Evolutionary conservation across 2,797 vertebrate species (phyloP), one percentile per base, ranked within the genome.

Genomic region (Artibeus lituratus): DNA sequence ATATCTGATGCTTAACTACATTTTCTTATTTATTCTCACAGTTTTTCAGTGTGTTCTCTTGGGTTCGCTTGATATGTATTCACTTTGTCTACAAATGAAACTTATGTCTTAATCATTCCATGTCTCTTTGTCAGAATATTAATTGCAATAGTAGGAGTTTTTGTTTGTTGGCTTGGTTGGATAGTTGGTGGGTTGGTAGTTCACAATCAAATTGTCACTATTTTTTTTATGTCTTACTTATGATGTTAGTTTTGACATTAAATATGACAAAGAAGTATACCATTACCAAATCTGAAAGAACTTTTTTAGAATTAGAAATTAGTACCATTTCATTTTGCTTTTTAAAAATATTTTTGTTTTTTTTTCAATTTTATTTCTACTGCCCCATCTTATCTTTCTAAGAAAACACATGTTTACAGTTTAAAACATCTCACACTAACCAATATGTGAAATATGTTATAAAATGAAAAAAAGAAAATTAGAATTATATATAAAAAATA

Each of bases 31-130:
- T 93, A 83, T 93, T 74, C 7, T 51, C 57, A 85, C 83, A 47
- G 10, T 47, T 90, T 92, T 74, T 83, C 29, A 84, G 57, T 42
- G 51, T 26, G 87, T 70, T 76, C 24, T 86, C 65, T 78, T 55
- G 81, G 11, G 44, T 22, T 73, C 83, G 72, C 80, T 77, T 59
- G 32, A 3, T 87, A 1, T 44, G 74, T 89, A 94, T 94, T 70
- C 37, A 87, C 16, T n/a, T 84, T 89, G 22, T 92, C 29, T 84
- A 72, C 10, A 83, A 95, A 87, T 70, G 19, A 95, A 88, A 86
- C 67, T 32, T 77, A 82, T 57, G 29, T 86, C 26, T 88, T 19
- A 94, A 70, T 95, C 39, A 94, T 93, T 73, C 86, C 55, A 86
- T 80, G 29, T 84, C 32, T 62, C 32, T 62, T 86, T 94, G 14